Evolutionary conservation across 2,113 vertebrate genomes (phyloP), one percentile per base, ranked within the genome.

Genomic region (Clarias macrocephalus): DNA sequence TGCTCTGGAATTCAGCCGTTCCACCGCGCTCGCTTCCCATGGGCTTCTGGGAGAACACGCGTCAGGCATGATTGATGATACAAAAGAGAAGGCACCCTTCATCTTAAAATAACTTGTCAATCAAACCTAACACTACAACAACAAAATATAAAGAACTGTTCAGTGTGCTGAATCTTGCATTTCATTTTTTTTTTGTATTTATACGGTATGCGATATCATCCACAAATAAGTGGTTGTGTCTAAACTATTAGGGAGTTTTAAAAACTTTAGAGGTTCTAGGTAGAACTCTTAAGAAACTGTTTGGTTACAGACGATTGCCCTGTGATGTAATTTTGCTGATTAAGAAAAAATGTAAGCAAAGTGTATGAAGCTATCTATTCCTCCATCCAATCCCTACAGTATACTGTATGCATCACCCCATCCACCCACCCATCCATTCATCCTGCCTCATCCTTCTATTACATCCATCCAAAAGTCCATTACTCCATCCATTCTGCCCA

Each of bases 31-130:
- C 18, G 11, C 11, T 65, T 91, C 90, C 84, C 92, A 88, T 84
- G 87, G 88, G 88, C 85, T 89, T 56, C 80, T 88, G n/a, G 72
- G 59, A 85, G 76, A 76, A 56, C 48, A 19, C 30, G 66, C 12
- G 87, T 73, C 81, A 89, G 48, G 19, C 87, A 62, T 87, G 89
- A 89, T 86, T 75, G 84, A 91, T 68, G 84, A 57, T 56, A 28
- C 15, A 1, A 75, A 81, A 76, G 79, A 82, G 84, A 76, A 59
- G 68, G n/a, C 72, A 33, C 65, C 83, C 65, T 83, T 84, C 81
- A 19, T 85, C 75, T 88, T 33, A 87, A 87, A 85, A 86, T 37
- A 66, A 82, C 42, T 57, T 91, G 86, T 84, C 83, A 88, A 82
- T 89, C 88, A 87, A 87, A 70, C 59, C 68, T 25, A 57, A 30